Conservation (phyloP, 2,113 vertebrate genomes). For the Marmota monax region DNA sequence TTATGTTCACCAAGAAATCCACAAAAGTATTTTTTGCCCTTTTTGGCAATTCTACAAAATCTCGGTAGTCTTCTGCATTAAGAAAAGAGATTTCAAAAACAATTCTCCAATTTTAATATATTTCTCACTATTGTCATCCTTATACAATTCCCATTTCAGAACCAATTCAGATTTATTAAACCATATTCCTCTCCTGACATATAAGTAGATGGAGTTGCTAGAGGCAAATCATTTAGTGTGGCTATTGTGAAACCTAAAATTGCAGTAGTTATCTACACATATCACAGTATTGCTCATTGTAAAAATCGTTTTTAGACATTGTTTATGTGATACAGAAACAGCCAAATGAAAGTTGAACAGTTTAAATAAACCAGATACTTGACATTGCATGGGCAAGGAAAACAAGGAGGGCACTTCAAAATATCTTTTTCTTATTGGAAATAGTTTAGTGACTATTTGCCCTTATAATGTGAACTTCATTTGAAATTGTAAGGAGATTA, state of each 20-base stretch:
- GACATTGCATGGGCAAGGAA: slow-evolving; percentile 25
- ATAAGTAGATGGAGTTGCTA: slow-evolving; percentile 62
- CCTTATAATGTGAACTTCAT: slow-evolving; percentile 52
- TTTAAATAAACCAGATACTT: slow-evolving; percentile 63
- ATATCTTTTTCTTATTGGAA: slow-evolving; percentile 55
- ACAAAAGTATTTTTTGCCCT: slow-evolving; percentile 61
- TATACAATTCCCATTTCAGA: slow-evolving; percentile 60
- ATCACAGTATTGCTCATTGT: slow-evolving; percentile 51
- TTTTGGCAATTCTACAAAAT: slow-evolving; percentile 65
- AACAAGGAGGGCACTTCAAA: background rate
- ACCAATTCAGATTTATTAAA: slow-evolving; percentile 75
- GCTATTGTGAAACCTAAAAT: slow-evolving; percentile 58
- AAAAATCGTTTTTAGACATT: slow-evolving; percentile 48
- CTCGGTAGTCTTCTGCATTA: slow-evolving; percentile 59
- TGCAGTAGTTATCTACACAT: slow-evolving; percentile 21
- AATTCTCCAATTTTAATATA: slow-evolving; percentile 57
- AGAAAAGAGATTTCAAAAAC: slow-evolving; percentile 71
- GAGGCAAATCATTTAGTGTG: slow-evolving; percentile 64
- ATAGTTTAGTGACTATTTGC: background rate
- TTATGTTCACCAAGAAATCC: slow-evolving; percentile 76
- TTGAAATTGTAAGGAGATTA: slow-evolving; percentile 46
- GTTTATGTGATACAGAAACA: slow-evolving; percentile 62
- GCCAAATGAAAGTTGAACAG: slow-evolving; percentile 35
- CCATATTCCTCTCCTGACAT: slow-evolving; percentile 57
- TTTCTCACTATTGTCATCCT: slow-evolving; percentile 56